These are phyloP conservation scores for Sceliomorpha sp. DNA, from an alignment of 2,888 invertebrate species.

Conservation along the genomic window DNA sequence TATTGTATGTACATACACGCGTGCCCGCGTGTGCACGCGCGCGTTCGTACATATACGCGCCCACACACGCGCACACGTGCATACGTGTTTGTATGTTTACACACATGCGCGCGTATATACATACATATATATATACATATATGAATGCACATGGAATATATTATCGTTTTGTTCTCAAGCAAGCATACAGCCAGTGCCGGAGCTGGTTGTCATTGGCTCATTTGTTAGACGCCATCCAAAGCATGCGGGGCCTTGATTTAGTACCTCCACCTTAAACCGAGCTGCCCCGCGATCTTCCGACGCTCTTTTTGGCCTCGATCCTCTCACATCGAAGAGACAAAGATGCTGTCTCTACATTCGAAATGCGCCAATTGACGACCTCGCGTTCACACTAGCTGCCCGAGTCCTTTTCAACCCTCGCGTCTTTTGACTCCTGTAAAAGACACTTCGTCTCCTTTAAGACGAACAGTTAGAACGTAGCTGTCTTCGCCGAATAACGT, in stretches of 20 bases:
- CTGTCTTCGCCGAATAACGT: constrained; percentile 43
- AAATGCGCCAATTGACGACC: constrained; percentile 70
- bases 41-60: too few relatives aligned
- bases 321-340: constrained; percentile 73
- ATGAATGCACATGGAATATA: constrained; percentile 73
- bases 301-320: constrained; percentile 55
- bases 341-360: constrained; percentile 67
- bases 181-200: constrained; percentile 61
- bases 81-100: too few relatives aligned
- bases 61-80: too few relatives aligned
- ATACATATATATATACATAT: too few relatives aligned
- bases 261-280: constrained; percentile 75
- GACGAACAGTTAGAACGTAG: constrained; percentile 25
- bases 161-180: constrained; percentile 79
- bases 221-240: constrained; percentile 80
- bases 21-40: too few relatives aligned
- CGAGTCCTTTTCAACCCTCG: constrained; percentile 53
- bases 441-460: constrained; percentile 47
- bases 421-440: constrained; percentile 48
- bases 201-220: constrained; percentile 80
- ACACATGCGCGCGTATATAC: too few relatives aligned
- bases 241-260: constrained; percentile 80
- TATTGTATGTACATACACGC: too few relatives aligned
- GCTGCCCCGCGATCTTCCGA: constrained; percentile 58
- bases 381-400: constrained; percentile 30